Evolutionary conservation across 1,140 invertebrate species (phyloP).

Genomic region (Goniozus legneri): DNA sequence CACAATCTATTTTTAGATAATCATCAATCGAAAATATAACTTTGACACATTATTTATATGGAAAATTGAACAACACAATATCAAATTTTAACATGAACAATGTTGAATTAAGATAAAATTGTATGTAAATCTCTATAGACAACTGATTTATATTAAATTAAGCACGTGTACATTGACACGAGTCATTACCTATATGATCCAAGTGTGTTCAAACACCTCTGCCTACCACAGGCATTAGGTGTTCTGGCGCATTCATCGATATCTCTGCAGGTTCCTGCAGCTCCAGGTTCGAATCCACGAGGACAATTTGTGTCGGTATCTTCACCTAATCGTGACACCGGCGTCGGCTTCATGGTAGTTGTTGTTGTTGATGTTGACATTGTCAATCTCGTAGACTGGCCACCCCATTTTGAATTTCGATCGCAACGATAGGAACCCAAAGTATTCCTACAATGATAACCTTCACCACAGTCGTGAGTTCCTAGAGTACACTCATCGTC

Average conservation of each 20-base stretch:
- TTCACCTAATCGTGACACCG: neutral
- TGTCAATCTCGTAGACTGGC: slow-evolving; percentile 2
- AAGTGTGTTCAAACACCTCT: slow-evolving; percentile 56
- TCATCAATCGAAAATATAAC: too few species aligned
- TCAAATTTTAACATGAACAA: too few species aligned
- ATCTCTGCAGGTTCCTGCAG: slow-evolving; percentile 47
- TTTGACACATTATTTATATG: too few species aligned
- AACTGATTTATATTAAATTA: neutral
- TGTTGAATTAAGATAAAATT: too few species aligned
- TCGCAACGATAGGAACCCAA: slow-evolving; percentile 76
- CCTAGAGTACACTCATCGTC: slow-evolving; percentile 86
- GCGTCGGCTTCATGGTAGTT: slow-evolving; percentile 4
- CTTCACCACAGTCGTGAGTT: slow-evolving; percentile 76
- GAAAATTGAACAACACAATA: too few species aligned
- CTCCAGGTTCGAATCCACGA: slow-evolving; percentile 32
- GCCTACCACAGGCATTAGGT: slow-evolving; percentile 32
- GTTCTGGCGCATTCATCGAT: slow-evolving; percentile 56
- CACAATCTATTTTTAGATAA: too few species aligned
- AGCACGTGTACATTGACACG: neutral
- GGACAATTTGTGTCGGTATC: slow-evolving; percentile 24
- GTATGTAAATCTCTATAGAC: too few species aligned
- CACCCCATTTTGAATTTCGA: slow-evolving; percentile 40
- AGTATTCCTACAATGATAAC: slow-evolving; percentile 83
- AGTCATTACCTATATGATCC: slow-evolving; percentile 54
- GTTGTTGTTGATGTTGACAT: slow-evolving; percentile 11